Base-by-base conservation (phyloP, 2,888 invertebrate genomes). In the Plemyria rubiginata region DNA sequence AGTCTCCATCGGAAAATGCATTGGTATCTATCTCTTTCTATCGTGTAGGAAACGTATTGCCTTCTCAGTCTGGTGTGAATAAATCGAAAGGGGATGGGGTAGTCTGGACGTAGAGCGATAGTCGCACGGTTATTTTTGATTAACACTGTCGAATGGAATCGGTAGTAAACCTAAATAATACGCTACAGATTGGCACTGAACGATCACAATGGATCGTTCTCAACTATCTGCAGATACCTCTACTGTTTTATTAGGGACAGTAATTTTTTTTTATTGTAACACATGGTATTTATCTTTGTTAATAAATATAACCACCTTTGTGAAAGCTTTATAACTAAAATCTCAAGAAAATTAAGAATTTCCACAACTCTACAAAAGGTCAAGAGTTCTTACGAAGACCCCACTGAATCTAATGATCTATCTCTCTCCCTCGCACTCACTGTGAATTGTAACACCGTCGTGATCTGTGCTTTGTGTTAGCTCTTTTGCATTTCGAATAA, bases 331-430 rank as follows among this genome's bases (percentile, higher is more conserved):
- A 22, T 28, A 16, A 54, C 41, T 54, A 51, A 46, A 32, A n/a
- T n/a, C 38, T 12, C 46, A 49, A 60, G 53, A 60, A 56, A 32
- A 32, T 45, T 45, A 11, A 46, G n/a, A 54, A 41, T 48, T 54
- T 46, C 40, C 56, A 12, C 59, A 29, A 15, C 50, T 53, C 54
- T 40, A 51, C 38, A 15, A 4, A 52, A 54, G 62, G 65, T 68
- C 63, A 61, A 68, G 65, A 56, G 43, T 53, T 40, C 60, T 65
- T 50, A 41, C 43, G 46, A 61, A 52, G 60, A 59, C 50, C 58
- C 53, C 55, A 54, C 60, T 67, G 8, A 32, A 32, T 32, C 32
- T 32, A 32, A 32, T 8, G 60, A 65, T 52, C 50, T 15, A 13
- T 0, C 48, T 32, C 8, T 65, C 68, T 59, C 65, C 22, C 54